These are phyloP conservation scores for Nephrocerus scutellatus DNA, from an alignment of 2,888 invertebrate genomes.

Conservation along the genomic window DNA sequence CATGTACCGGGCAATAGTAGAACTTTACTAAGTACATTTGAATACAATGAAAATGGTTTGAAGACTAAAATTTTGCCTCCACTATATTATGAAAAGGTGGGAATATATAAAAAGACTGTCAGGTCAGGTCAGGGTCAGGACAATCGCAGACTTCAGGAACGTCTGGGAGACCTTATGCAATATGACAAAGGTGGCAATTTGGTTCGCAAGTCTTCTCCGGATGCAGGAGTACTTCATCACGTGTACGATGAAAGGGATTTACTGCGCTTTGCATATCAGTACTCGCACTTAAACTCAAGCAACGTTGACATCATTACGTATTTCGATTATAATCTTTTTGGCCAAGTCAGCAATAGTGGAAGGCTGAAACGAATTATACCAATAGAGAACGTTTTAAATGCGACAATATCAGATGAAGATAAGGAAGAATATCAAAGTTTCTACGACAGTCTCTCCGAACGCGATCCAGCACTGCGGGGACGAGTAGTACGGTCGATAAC, in stretches of 20 bases:
- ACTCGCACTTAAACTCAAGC: slow-evolving; percentile 3
- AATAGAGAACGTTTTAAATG: slow-evolving; percentile 2
- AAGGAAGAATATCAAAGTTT: slow-evolving; percentile 5
- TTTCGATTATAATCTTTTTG: slow-evolving; percentile 10
- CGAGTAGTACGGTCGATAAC: slow-evolving; percentile 7
- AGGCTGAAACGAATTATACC: not conserved
- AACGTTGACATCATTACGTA: slow-evolving; percentile 7
- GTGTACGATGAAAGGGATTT: slow-evolving; percentile 3
- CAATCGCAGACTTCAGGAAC: no score
- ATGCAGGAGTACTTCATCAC: slow-evolving; percentile 6
- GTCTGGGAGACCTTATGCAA: slow-evolving; percentile 4
- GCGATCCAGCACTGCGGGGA: slow-evolving; percentile 12
- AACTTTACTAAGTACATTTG: slow-evolving; percentile 11
- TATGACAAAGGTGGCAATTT: slow-evolving; percentile 9
- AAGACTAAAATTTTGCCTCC: slow-evolving; percentile 22
- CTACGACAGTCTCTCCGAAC: slow-evolving; percentile 8
- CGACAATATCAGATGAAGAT: not conserved
- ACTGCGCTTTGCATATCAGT: slow-evolving; percentile 7
- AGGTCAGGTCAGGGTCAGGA: no score
- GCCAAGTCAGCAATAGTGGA: slow-evolving; percentile 4
- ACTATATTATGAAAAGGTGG: slow-evolving; percentile 18
- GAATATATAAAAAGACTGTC: no score
- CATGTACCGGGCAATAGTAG: slow-evolving; percentile 5
- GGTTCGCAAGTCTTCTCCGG: slow-evolving; percentile 10
- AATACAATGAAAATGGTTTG: slow-evolving; percentile 16